Evolutionary conservation across 2,888 invertebrate species (phyloP).

Genomic region (Euclidia mi): DNA sequence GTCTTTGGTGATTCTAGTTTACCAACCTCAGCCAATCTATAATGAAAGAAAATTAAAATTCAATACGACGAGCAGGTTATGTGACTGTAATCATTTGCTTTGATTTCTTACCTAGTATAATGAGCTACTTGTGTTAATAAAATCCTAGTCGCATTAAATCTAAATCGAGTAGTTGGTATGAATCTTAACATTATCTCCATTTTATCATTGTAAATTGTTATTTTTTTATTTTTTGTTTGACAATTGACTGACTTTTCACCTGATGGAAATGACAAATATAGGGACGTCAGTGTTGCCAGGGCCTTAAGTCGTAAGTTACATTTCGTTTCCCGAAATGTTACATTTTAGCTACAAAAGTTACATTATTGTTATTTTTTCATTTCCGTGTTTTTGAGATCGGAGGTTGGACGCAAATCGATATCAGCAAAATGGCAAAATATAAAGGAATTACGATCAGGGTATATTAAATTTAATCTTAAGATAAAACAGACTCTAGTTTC

Average conservation of each 20-base stretch:
- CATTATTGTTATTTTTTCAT: too few relatives aligned
- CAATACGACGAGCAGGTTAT: constrained; percentile 70
- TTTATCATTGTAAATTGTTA: constrained; percentile 84
- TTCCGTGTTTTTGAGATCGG: too few relatives aligned
- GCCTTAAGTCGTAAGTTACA: too few relatives aligned
- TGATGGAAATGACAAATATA: constrained; percentile 24
- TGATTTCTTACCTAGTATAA: constrained; percentile 79
- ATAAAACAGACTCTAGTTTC: too few relatives aligned
- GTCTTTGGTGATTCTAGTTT: constrained; percentile 96
- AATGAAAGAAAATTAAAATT: constrained; percentile 28
- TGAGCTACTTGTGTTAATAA: constrained; percentile 81
- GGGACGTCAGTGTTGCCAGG: too few relatives aligned
- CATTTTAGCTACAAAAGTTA: too few relatives aligned
- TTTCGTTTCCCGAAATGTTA: too few relatives aligned
- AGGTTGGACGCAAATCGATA: too few relatives aligned
- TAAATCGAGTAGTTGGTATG: constrained; percentile 77
- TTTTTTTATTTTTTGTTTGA: constrained; percentile 80
- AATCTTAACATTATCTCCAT: constrained; percentile 88
- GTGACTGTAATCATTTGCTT: constrained; percentile 66
- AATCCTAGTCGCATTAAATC: constrained; percentile 78
- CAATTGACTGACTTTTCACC: constrained; percentile 44
- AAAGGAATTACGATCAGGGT: too few relatives aligned
- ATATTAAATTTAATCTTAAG: too few relatives aligned
- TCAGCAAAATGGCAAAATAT: too few relatives aligned
- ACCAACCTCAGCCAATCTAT: constrained; percentile 98